Evolutionary conservation across 1,140 invertebrate genomes (phyloP).

Genomic region (Drosophila nigromelanica): DNA sequence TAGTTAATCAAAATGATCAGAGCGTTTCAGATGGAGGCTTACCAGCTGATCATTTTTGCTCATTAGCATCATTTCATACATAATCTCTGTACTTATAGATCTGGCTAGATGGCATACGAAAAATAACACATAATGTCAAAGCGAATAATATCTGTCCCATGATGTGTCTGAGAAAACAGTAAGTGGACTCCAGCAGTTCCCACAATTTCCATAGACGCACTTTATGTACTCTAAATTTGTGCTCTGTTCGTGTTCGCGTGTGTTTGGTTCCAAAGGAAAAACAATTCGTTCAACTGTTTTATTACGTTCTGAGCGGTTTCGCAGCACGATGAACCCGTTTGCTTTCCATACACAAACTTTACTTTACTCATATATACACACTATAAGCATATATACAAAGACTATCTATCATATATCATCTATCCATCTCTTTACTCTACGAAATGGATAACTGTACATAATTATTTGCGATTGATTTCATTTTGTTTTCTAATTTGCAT

Average conservation of each 20-base stretch:
- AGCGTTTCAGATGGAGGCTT: neutral
- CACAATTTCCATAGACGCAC: slow-evolving; percentile 13
- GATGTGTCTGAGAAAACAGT: slow-evolving; percentile 99
- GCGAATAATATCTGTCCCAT: slow-evolving; percentile 99
- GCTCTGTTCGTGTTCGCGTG: slow-evolving; percentile 5
- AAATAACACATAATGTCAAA: slow-evolving; percentile 99
- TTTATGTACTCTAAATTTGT: slow-evolving; percentile 9
- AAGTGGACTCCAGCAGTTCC: slow-evolving; percentile 86
- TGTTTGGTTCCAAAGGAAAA: neutral
- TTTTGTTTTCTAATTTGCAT: slow-evolving; percentile 43
- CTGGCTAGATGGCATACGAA: slow-evolving; percentile 97
- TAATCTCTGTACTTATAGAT: slow-evolving; percentile 86
- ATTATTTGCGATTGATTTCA: slow-evolving; percentile 22
- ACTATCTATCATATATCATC: slow-evolving; percentile 1
- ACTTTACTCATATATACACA: neutral
- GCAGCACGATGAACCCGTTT: slow-evolving; percentile 9
- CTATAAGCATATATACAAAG: slow-evolving; percentile 2
- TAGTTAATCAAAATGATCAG: slow-evolving; percentile 6
- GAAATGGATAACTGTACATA: slow-evolving; percentile 19
- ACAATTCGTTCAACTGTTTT: neutral
- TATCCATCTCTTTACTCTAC: neutral
- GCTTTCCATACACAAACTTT: slow-evolving; percentile 1
- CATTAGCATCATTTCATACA: slow-evolving; percentile 19
- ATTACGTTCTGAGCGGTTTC: neutral
- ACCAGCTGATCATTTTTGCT: neutral